Percentiles rank a stretch among this genome's conserved stretches.
These are phyloP conservation scores for Shargacucullia verbasci DNA, from an alignment of 2,888 invertebrate species.

Conservation along the genomic window DNA sequence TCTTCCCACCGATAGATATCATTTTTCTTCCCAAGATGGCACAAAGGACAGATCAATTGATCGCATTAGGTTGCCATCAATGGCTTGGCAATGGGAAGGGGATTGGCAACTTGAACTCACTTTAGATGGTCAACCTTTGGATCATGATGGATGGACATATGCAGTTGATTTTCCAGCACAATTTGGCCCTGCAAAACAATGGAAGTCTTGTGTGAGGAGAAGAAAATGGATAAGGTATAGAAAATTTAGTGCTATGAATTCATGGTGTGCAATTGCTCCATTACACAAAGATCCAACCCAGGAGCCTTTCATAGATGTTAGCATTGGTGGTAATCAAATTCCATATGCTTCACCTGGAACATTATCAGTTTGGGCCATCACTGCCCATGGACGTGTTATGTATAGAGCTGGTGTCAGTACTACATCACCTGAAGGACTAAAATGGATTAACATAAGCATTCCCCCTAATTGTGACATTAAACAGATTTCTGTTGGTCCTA, in stretches of 20 bases:
- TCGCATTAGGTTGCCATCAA: constrained; percentile 95
- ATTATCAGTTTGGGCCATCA: constrained; percentile 97
- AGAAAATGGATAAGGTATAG: constrained; percentile 97
- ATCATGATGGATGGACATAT: constrained; percentile 98
- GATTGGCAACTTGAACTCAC: constrained; percentile 97
- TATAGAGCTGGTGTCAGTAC: constrained; percentile 94
- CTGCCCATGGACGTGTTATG: constrained; percentile 97
- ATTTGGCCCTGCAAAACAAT: constrained; percentile 94
- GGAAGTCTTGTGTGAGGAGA: constrained; percentile 97
- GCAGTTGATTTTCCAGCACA: constrained; percentile 97
- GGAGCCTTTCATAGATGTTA: constrained; percentile 97
- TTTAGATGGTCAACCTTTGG: constrained; percentile 95
- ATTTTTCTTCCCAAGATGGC: constrained; percentile 96
- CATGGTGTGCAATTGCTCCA: constrained; percentile 97
- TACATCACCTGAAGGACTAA: constrained; percentile 95
- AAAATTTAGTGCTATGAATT: constrained; percentile 96
- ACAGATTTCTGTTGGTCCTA: constrained; percentile 95
- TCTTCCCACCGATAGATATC: constrained; percentile 96
- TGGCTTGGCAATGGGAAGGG: constrained; percentile 99
- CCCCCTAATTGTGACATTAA: constrained; percentile 94
- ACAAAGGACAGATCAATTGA: constrained; percentile 93
- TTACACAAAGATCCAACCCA: constrained; percentile 96
- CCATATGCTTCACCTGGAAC: constrained; percentile 93
- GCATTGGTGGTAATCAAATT: constrained; percentile 95
- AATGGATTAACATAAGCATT: constrained; percentile 94